Base-by-base conservation (phyloP, 37 sponge, comb jelly and placozoan species). In the Tethya wilhelma region DNA sequence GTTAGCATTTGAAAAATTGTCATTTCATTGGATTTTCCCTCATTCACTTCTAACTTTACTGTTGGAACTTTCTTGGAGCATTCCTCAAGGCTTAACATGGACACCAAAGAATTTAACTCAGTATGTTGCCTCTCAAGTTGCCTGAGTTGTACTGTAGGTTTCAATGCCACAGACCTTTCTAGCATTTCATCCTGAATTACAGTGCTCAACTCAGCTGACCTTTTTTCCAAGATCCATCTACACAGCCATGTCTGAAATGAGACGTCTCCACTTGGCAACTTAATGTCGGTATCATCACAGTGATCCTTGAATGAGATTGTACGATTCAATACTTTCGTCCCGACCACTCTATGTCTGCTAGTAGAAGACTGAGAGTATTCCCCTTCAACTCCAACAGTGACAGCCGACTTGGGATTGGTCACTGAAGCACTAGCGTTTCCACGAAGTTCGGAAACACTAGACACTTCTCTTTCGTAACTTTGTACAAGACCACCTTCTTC, bases 401-500 rank as follows among this genome's bases (percentile, higher is more conserved):
- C 49, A 5, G 80, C 76, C 0, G 56, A 37, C 3, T 36, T 9
- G 3, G 87, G 75, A 45, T 38, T 34, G 0, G 55, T 9, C 2
- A 86, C n/a, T 34, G 87, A 79, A 1, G 59, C 32, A 40, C 64
- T 73, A 22, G 80, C 28, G 12, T 58, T 31, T 4, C 37, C 26
- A 11, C 80, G 87, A 33, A 56, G 75, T 2, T 70, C 32, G 41
- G 69, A 71, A 1, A 66, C 74, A 33, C 75, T 80, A 23, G 37
- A 26, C 0, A 74, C 56, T 25, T 46, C 59, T 4, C 26, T 17
- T 56, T 80, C 80, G 64, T 80, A 87, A 45, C 74, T 59, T 29
- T 80, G 74, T 22, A 87, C 39, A 29, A 78, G 59, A 9, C 87
- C 81, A 19, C 87, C 87, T 49, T 87, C 81, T 31, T 87, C 87